These are phyloP conservation scores for Dallia pectoralis DNA, from an alignment of 2,797 vertebrate species.

Conservation along the genomic window DNA sequence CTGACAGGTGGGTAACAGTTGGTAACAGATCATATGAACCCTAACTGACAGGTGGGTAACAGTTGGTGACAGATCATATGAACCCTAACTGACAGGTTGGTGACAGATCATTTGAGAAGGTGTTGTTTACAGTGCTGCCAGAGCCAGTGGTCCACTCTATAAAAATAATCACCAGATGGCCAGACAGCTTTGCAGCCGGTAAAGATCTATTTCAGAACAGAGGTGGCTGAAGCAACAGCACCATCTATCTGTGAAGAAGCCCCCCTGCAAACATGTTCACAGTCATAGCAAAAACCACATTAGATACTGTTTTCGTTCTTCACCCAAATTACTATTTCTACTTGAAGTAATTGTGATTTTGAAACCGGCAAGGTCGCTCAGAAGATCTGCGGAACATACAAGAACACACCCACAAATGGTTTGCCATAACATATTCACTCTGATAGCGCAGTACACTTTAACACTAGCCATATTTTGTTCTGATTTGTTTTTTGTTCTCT, in stretches of 20 bases:
- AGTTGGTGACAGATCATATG: not conserved
- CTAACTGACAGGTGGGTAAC: not conserved
- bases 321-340: not conserved
- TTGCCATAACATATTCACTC: not conserved
- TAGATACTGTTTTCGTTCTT: not conserved
- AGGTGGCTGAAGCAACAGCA: constrained; percentile 11
- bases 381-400: constrained; percentile 6
- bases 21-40: not conserved
- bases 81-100: not conserved
- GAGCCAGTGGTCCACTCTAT: not conserved
- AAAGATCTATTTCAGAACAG: not conserved
- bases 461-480: not conserved
- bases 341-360: constrained; percentile 19
- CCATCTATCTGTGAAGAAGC: constrained; percentile 35
- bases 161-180: not conserved
- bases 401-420: not conserved
- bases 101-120: not conserved
- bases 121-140: not conserved
- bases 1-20: too few relatives aligned
- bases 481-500: constrained; percentile 1
- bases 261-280: constrained; percentile 15
- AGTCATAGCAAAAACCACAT: constrained; percentile 8
- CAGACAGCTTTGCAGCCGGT: not conserved
- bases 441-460: not conserved
- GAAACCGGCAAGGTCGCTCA: constrained; percentile 33